Percentiles rank a stretch among this genome's conserved stretches.
Evolutionary conservation across 1,140 invertebrate genomes (phyloP).

Genomic region (Chironomus striatipennis): DNA sequence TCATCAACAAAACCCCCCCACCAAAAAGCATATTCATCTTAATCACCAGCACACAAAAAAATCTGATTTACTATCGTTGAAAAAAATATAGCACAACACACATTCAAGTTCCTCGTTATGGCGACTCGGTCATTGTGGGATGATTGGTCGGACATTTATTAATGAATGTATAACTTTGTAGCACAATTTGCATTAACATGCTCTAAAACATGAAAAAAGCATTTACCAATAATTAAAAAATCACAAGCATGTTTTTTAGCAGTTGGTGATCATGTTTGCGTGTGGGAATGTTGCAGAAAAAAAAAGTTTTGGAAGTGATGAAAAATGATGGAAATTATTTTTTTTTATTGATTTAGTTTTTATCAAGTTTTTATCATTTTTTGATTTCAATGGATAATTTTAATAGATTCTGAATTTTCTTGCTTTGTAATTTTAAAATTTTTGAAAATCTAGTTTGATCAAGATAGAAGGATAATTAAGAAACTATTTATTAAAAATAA

Average conservation of each 20-base stretch:
- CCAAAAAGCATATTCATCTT: too few relatives aligned
- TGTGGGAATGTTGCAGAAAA: neutral
- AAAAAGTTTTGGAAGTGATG: too few relatives aligned
- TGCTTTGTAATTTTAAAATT: too few relatives aligned
- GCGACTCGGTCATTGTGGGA: neutral
- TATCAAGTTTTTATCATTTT: too few relatives aligned
- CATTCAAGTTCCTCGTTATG: constrained; percentile 12
- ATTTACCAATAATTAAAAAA: constrained; percentile 20
- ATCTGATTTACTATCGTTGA: neutral
- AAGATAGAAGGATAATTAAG: too few relatives aligned
- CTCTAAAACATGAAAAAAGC: constrained; percentile 21
- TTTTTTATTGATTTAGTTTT: too few relatives aligned
- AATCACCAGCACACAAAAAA: neutral
- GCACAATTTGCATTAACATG: constrained; percentile 12
- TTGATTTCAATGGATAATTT: too few relatives aligned
- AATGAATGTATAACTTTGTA: constrained; percentile 11
- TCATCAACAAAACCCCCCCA: too few relatives aligned
- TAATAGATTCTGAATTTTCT: too few relatives aligned
- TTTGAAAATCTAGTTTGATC: too few relatives aligned
- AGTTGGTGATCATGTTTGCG: neutral
- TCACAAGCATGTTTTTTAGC: constrained; percentile 16
- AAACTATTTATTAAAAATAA: neutral
- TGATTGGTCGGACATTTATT: neutral
- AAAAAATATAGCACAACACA: constrained; percentile 6
- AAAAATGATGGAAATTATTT: neutral